These are phyloP conservation scores for Sisyra terminalis DNA, from an alignment of 2,888 invertebrate species.

Conservation along the genomic window DNA sequence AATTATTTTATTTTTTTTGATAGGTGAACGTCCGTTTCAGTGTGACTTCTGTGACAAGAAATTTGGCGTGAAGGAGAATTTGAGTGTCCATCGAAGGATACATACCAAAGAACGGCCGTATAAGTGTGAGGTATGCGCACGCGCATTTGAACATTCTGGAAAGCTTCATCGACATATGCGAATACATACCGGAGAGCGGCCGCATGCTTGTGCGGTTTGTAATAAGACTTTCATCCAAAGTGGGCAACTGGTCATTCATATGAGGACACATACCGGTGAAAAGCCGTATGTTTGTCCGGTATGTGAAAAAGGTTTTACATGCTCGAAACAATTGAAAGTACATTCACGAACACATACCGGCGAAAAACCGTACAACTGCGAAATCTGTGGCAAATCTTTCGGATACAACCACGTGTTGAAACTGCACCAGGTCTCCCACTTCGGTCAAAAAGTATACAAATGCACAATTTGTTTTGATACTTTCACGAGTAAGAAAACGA, in stretches of 20 bases:
- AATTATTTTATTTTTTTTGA: background rate
- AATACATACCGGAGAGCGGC: constrained; percentile 80
- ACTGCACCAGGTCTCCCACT: constrained; percentile 77
- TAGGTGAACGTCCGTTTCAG: constrained; percentile 74
- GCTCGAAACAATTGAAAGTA: constrained; percentile 76
- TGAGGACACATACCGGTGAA: constrained; percentile 74
- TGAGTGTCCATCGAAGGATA: constrained; percentile 76
- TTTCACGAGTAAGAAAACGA: constrained; percentile 77
- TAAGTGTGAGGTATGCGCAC: constrained; percentile 72
- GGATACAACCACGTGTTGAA: constrained; percentile 85
- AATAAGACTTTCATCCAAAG: constrained; percentile 83
- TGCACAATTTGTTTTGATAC: constrained; percentile 85
- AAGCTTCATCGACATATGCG: constrained; percentile 81
- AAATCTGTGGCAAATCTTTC: constrained; percentile 79
- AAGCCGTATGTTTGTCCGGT: constrained; percentile 67
- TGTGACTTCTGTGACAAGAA: constrained; percentile 87
- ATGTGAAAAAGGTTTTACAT: constrained; percentile 83
- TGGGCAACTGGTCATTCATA: constrained; percentile 79
- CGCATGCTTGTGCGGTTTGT: constrained; percentile 77
- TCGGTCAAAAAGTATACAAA: constrained; percentile 82
- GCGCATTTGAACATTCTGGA: constrained; percentile 82
- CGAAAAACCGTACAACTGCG: constrained; percentile 80
- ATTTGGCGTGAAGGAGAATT: constrained; percentile 83
- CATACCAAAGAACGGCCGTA: constrained; percentile 87
- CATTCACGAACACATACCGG: constrained; percentile 85